These are phyloP conservation scores for Epizoanthus illoricatus DNA, from an alignment of 92 coral and sea anemone genomes.

Conservation along the genomic window DNA sequence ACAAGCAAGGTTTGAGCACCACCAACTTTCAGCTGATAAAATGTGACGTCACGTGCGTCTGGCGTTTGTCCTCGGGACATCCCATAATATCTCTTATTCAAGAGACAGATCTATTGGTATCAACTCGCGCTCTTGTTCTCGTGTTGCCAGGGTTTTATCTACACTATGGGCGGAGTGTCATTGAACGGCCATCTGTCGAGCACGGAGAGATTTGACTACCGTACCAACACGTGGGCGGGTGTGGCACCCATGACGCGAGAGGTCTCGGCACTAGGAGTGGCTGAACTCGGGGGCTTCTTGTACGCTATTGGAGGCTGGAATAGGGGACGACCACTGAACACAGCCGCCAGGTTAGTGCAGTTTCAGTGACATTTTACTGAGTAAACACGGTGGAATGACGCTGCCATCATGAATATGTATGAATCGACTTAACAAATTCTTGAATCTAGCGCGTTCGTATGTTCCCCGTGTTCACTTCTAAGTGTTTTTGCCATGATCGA, in stretches of 20 bases:
- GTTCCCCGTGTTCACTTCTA: too few species aligned
- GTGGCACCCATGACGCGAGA: slow-evolving; percentile 90
- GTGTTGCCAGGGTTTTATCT: slow-evolving; percentile 62
- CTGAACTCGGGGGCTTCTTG: slow-evolving; percentile 77
- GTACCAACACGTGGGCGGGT: slow-evolving; percentile 91
- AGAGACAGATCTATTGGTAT: background rate
- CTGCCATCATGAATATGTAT: too few species aligned
- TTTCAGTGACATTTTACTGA: too few species aligned
- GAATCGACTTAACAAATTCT: too few species aligned
- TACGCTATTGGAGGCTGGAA: slow-evolving; percentile 99
- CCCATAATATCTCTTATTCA: too few species aligned
- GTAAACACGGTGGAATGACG: too few species aligned
- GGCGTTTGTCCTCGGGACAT: too few species aligned
- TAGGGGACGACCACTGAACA: slow-evolving; percentile 77
- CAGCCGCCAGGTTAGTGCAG: slow-evolving; percentile 61
- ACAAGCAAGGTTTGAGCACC: too few species aligned
- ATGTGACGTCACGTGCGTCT: too few species aligned
- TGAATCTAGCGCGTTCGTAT: too few species aligned
- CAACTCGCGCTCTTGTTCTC: background rate
- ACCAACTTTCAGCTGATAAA: too few species aligned
- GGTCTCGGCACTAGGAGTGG: slow-evolving; percentile 95
- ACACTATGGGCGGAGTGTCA: slow-evolving; percentile 94
- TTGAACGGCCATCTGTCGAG: slow-evolving; percentile 87
- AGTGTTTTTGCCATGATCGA: too few species aligned
- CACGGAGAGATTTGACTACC: slow-evolving; percentile 86